Evolutionary conservation across 2,797 vertebrate genomes (phyloP), one percentile per base, ranked within the genome.

Genomic region (Lacerta agilis): DNA sequence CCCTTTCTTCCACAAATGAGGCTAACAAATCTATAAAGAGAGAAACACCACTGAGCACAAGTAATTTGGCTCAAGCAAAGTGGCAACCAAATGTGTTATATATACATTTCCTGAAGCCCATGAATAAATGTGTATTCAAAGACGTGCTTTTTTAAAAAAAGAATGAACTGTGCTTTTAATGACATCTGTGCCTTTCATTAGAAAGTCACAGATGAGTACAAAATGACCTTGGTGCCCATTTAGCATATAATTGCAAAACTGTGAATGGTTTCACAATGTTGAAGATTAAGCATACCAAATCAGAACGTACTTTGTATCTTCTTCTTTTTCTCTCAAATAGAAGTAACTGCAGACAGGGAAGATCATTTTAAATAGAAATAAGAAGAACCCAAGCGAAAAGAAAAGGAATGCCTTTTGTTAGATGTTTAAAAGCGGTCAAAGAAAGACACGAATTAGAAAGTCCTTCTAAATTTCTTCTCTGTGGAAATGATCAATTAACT

Each of bases 161-260:
- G 58, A 77, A 55, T 49, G 29, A 85, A 77, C 61, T 81, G 25
- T 17, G 38, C 49, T 85, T 81, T 87, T 87, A 85, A 85, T 82
- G 45, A 81, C 36, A 77, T 81, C 77, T 82, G 13, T 45, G 61
- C 58, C 77, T 90, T 87, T 61, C 67, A 76, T 90, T 75, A 79
- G 55, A 90, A 90, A 86, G 61, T 76, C 69, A 69, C 76, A 67
- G 45, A 81, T 81, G 43, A 88, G 45, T 58, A 85, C 78, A 77
- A 85, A 80, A 80, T 77, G 64, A 75, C 72, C 72, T 85, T 85
- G 43, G 10, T 85, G 71, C 45, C 86, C 85, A 29, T 71, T 82
- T 82, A 81, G 41, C 86, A 82, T 82, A 45, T 82, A 84, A 87
- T 77, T 85, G 79, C 45, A 76, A 49, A 73, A 41, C 79, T 89